Evolutionary conservation across 2,888 invertebrate genomes (phyloP).

Genomic region (Lepetodrilus schrolli): DNA sequence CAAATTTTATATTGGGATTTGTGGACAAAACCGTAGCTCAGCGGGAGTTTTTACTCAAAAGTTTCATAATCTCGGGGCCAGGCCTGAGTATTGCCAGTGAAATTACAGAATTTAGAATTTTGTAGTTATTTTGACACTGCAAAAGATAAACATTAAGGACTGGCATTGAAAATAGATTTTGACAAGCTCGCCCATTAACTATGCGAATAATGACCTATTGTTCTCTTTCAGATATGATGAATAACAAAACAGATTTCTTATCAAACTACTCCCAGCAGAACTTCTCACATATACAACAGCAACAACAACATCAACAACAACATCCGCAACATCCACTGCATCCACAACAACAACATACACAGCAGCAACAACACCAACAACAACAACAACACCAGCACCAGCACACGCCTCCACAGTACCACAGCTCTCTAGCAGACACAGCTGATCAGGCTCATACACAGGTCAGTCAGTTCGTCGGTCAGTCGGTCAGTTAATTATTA

Average conservation of each 20-base stretch:
- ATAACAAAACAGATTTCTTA: slow-evolving; percentile 44
- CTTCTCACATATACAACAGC: slow-evolving; percentile 31
- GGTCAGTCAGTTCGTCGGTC: slow-evolving; percentile 19
- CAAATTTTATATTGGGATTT: too few relatives aligned
- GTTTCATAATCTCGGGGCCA: too few relatives aligned
- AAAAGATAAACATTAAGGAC: too few relatives aligned
- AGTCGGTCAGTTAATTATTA: neutral
- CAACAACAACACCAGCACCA: neutral
- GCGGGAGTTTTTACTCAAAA: too few relatives aligned
- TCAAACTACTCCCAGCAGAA: slow-evolving; percentile 34
- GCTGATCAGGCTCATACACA: neutral
- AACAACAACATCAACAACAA: slow-evolving; percentile 30
- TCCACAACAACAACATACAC: slow-evolving; percentile 30
- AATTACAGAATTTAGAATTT: too few relatives aligned
- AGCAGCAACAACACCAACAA: slow-evolving; percentile 27
- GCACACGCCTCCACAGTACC: neutral
- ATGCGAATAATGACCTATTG: too few relatives aligned
- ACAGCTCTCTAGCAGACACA: neutral
- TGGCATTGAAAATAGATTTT: too few relatives aligned
- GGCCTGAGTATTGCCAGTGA: too few relatives aligned
- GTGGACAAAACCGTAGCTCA: too few relatives aligned
- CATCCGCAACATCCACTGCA: slow-evolving; percentile 32
- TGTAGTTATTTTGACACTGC: too few relatives aligned
- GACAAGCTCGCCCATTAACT: too few relatives aligned
- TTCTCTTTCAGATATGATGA: slow-evolving; percentile 37